phyloP scores from a whole-genome alignment of 1,140 invertebrate species.

The Drosophila fuyamai region DNA sequence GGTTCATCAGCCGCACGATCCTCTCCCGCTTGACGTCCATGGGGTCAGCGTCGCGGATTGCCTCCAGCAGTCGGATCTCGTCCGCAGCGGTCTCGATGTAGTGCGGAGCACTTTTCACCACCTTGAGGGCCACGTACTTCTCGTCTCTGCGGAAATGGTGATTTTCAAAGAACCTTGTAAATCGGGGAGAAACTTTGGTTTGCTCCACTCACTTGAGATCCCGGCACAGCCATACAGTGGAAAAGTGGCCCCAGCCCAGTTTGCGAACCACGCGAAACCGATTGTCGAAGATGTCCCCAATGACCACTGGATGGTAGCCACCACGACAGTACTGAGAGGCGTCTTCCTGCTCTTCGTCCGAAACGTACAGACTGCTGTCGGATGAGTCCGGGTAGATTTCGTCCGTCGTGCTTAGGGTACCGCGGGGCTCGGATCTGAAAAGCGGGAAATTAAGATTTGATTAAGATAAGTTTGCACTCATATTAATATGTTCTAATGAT shows the following conservation, averaged over 20 bases:
- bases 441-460: too few relatives aligned
- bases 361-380: conserved; percentile 83
- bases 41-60: conserved; percentile 96
- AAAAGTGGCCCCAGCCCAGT: conserved; percentile 99
- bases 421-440: conserved; percentile 82
- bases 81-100: conserved; percentile 99
- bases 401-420: conserved; percentile 77
- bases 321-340: conserved; percentile 97
- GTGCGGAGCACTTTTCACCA: conserved; percentile 99
- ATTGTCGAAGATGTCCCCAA: conserved; percentile 96
- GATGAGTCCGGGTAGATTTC: conserved; percentile 83
- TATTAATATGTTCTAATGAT: not conserved
- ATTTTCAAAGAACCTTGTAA: too few relatives aligned
- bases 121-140: conserved; percentile 98
- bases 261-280: conserved; percentile 98
- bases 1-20: conserved; percentile 98
- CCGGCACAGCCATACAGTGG: conserved; percentile 99
- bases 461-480: too few relatives aligned
- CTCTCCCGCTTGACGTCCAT: conserved; percentile 95
- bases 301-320: conserved; percentile 97
- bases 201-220: conserved; percentile 88
- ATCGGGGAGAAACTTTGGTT: not conserved
- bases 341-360: conserved; percentile 97
- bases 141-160: conserved; percentile 87
- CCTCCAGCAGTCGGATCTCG: conserved; percentile 98